These are phyloP conservation scores for Argyrosomus japonicus DNA, from an alignment of 2,113 vertebrate species.

Conservation along the genomic window DNA sequence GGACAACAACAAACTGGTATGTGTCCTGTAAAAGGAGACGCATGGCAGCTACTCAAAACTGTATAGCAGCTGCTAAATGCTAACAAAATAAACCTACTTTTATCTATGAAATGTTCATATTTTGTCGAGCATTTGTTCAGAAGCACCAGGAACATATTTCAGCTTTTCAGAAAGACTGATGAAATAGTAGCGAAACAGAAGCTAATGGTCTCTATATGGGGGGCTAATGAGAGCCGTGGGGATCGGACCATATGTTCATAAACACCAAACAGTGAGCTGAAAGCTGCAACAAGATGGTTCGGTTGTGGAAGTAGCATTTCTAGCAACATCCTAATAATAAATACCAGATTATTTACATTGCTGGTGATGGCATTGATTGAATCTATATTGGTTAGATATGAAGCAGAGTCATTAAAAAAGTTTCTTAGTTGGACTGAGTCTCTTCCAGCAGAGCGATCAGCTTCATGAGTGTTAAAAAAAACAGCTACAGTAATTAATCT, in stretches of 20 bases:
- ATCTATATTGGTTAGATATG: background rate
- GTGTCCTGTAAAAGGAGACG: too few relatives aligned
- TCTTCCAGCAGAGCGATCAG: background rate
- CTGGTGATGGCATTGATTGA: background rate
- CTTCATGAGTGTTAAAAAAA: background rate
- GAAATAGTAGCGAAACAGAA: background rate
- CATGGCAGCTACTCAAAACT: too few relatives aligned
- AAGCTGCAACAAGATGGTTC: background rate
- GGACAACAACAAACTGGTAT: too few relatives aligned
- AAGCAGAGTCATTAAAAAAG: background rate
- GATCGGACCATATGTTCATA: slow-evolving; percentile 1
- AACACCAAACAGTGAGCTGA: background rate
- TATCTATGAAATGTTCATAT: too few relatives aligned
- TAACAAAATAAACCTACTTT: too few relatives aligned
- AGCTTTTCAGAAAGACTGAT: background rate
- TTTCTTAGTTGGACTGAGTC: background rate
- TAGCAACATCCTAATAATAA: background rate
- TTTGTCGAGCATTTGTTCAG: background rate
- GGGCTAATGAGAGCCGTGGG: slow-evolving; percentile 3
- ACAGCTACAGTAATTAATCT: background rate
- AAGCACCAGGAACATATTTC: background rate
- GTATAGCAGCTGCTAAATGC: too few relatives aligned
- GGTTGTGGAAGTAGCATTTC: background rate
- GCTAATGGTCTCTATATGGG: background rate
- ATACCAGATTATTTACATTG: background rate